Evolutionary conservation across 2,113 vertebrate genomes (phyloP).

Genomic region (Geothlypis trichas): DNA sequence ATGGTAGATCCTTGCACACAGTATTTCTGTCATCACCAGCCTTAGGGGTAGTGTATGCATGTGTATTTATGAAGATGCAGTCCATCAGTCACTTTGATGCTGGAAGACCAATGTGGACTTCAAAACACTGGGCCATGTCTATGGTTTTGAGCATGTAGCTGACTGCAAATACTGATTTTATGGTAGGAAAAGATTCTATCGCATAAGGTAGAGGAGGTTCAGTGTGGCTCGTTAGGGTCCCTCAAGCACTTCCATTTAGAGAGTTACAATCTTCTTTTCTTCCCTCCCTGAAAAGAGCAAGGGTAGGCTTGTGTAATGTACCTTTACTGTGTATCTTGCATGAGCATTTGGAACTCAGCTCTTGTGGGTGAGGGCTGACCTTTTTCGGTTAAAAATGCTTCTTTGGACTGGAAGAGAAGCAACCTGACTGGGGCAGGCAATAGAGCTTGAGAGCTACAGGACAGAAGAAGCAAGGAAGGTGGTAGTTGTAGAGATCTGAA

Average conservation of each 20-base stretch:
- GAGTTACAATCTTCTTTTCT: not conserved
- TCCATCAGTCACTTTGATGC: not conserved
- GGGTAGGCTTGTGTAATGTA: not conserved
- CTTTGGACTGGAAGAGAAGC: not conserved
- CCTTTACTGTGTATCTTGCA: rapidly evolving
- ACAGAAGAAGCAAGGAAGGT: not conserved
- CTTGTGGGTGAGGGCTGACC: not conserved
- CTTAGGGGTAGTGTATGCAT: not conserved
- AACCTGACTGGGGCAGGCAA: not conserved
- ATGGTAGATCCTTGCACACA: not conserved
- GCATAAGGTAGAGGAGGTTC: not conserved
- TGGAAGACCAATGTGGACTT: not conserved
- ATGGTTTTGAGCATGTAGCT: not conserved
- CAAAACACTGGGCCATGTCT: not conserved
- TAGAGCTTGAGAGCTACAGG: not conserved
- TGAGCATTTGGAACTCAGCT: not conserved
- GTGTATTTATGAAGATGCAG: not conserved
- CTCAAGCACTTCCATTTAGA: not conserved
- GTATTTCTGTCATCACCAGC: not conserved
- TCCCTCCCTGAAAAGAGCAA: not conserved
- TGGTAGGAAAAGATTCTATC: not conserved
- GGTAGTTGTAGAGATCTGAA: not conserved
- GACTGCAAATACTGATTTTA: not conserved
- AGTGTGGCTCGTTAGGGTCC: not conserved
- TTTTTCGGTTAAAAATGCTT: not conserved